Evolutionary conservation across 2,113 vertebrate species (phyloP).

Genomic region (Lophura nycthemera): DNA sequence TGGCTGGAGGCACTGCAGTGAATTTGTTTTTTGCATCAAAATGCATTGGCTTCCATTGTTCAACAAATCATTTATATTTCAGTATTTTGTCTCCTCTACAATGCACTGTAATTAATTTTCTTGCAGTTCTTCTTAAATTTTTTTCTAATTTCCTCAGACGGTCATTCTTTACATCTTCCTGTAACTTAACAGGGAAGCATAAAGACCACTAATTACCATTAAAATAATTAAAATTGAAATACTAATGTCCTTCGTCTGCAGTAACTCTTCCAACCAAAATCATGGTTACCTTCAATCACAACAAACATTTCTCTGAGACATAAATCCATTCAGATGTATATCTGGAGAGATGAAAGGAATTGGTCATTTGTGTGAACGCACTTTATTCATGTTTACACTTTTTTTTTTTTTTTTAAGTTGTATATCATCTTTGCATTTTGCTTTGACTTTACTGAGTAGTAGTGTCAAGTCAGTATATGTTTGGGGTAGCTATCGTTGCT

Average conservation of each 20-base stretch:
- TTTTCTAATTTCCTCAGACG: not conserved
- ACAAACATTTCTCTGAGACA: not conserved
- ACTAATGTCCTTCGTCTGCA: not conserved
- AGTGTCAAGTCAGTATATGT: conserved; percentile 39
- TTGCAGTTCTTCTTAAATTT: not conserved
- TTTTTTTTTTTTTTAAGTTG: not conserved
- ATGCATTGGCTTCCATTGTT: not conserved
- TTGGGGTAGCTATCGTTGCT: not conserved
- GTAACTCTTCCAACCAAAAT: not conserved
- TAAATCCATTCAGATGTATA: not conserved
- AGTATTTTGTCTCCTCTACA: not conserved
- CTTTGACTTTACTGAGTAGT: conserved; percentile 17
- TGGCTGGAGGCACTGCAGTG: not conserved
- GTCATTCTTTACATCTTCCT: conserved; percentile 11
- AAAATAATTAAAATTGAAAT: conserved; percentile 5
- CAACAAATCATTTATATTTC: not conserved
- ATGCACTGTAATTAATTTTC: not conserved
- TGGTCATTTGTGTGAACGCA: not conserved
- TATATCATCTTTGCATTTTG: not conserved
- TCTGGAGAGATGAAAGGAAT: not conserved
- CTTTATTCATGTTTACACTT: not conserved
- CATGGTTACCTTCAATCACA: not conserved
- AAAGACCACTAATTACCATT: not conserved
- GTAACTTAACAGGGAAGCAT: not conserved
- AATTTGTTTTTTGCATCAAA: not conserved